Conservation (phyloP, 2,113 vertebrate species). For the Phrynocephalus versicolor region DNA sequence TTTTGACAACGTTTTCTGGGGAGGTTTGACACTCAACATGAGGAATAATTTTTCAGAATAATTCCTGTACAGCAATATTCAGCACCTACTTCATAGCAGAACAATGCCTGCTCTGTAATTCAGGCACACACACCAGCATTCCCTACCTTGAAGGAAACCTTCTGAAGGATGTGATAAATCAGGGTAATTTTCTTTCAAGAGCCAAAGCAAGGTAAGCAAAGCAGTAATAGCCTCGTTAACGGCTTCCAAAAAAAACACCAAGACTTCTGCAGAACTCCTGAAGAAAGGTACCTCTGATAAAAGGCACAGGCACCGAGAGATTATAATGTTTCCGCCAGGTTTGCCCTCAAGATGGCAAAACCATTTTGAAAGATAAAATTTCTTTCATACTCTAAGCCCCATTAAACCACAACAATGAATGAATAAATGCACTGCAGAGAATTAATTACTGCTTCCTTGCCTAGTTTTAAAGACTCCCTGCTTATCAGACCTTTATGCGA, state of each 20-base stretch:
- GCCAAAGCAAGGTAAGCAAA: slow-evolving; percentile 24
- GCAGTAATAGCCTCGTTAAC: slow-evolving; percentile 36
- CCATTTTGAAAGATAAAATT: slow-evolving; percentile 51
- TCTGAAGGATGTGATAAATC: slow-evolving; percentile 29
- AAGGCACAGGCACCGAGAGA: slow-evolving; percentile 44
- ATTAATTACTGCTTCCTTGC: slow-evolving; percentile 50
- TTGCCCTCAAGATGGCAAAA: slow-evolving; percentile 46
- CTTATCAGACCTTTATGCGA: slow-evolving; percentile 8
- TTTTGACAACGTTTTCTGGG: background rate
- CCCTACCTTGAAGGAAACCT: slow-evolving; percentile 17
- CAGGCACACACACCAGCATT: slow-evolving; percentile 15
- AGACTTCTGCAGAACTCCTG: slow-evolving; percentile 36
- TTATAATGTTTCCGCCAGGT: slow-evolving; percentile 54
- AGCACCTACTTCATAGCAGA: slow-evolving; percentile 35
- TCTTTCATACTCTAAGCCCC: slow-evolving; percentile 31
- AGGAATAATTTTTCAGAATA: background rate
- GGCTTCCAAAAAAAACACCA: slow-evolving; percentile 59
- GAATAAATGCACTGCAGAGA: slow-evolving; percentile 37
- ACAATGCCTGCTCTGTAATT: slow-evolving; percentile 23
- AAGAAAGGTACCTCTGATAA: slow-evolving; percentile 52
- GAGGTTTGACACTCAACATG: background rate
- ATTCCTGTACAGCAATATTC: background rate
- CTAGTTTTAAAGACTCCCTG: slow-evolving; percentile 18
- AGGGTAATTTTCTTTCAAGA: slow-evolving; percentile 33
- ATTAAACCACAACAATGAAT: slow-evolving; percentile 33